Conservation (phyloP, 1,140 invertebrate genomes). For the Branchinecta lindahli region DNA sequence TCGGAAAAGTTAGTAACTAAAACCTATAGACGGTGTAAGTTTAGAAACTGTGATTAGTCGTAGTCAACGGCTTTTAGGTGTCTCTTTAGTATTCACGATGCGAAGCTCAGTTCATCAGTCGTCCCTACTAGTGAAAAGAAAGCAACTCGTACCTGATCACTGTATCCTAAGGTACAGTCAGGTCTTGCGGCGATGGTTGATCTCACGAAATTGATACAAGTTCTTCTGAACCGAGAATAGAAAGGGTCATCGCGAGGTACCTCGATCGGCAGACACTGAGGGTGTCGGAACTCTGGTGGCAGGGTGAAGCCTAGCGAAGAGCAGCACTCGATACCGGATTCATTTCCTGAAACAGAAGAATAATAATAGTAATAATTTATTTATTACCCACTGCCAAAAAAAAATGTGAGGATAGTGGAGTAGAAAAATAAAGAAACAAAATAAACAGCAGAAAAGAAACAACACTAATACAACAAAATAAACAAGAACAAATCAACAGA, state of each 20-base stretch:
- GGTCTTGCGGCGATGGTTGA: conserved; percentile 21
- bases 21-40: too few relatives aligned
- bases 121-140: background rate
- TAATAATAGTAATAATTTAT: conserved; percentile 9
- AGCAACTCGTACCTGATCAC: conserved; percentile 23
- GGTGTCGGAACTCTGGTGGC: conserved; percentile 19
- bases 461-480: background rate
- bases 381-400: background rate
- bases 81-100: too few relatives aligned
- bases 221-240: conserved; percentile 24
- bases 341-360: conserved; percentile 22
- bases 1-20: too few relatives aligned
- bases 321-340: conserved; percentile 24
- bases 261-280: conserved; percentile 28
- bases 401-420: conserved; percentile 5
- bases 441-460: background rate
- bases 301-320: conserved; percentile 11
- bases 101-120: too few relatives aligned
- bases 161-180: conserved; percentile 24
- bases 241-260: conserved; percentile 27
- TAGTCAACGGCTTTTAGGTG: too few relatives aligned
- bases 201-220: conserved; percentile 31
- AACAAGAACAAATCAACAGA: conserved; percentile 1
- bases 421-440: background rate
- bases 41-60: too few relatives aligned